Base-by-base conservation (phyloP, 2,797 vertebrate genomes). In the Chlorospingus semifuscus region DNA sequence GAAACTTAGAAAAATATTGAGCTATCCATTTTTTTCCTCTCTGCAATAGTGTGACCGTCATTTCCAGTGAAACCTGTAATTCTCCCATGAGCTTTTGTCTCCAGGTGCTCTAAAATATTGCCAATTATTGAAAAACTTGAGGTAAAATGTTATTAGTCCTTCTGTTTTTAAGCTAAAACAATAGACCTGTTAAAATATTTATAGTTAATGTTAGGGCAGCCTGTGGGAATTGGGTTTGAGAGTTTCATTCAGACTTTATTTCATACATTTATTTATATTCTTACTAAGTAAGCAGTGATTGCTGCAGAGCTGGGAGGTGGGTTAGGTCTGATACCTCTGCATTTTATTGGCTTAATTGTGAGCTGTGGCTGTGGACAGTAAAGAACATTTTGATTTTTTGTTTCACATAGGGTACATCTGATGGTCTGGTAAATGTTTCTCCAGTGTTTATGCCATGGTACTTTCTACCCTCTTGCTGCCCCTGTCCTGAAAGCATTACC, bases 51-150 rank as follows among this genome's bases (percentile, higher is more conserved):
- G 53, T 85, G 47, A 15, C 55, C 18, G 41, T 8, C 11, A 18
- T 79, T 94, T 72, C 50, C 59, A 86, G 37, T 41, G 63, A 72
- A 87, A 21, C 13, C 9, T 88, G 32, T 79, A 90, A 87, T 82
- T 88, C 32, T 91, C 63, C 41, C 32, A 8, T 49, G 68, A 78
- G 61, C 23, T 85, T 88, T 92, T 90, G 79, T 91, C 87, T 95
- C 89, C 93, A 94, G 91, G 85, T 95, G 87, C 85, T 93, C 76
- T 61, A 68, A 91, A 91, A 93, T 71, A 78, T 55, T 87, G 65
- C 72, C 87, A 86, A 50, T 86, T 93, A 86, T 44, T 37, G 46
- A 34, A 49, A 83, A 85, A 39, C 7, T 46, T 64, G 39, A 95
- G 85, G 70, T 44, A 61, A 90, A 92, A 74, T 53, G 5, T 74